Percentiles rank a stretch among this genome's conserved stretches.
Conservation (phyloP, 1,140 invertebrate genomes). For the Dendrolimus punctatus region DNA sequence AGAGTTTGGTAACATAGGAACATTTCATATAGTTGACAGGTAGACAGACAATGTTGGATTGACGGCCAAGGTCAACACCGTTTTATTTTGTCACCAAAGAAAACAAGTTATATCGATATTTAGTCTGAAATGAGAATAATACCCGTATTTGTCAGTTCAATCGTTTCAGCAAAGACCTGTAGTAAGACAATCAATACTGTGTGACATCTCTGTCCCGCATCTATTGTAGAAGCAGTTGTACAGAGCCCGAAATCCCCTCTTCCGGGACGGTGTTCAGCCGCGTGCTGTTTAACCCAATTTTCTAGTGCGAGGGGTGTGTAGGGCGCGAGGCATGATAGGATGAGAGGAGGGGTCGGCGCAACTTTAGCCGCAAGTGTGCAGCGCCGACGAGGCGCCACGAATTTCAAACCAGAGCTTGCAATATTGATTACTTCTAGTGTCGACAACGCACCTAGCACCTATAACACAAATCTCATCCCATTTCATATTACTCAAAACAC, state of each 20-base stretch:
- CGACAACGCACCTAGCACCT: conserved; percentile 12
- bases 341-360: conserved; percentile 35
- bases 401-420: conserved; percentile 63
- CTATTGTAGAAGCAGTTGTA: conserved; percentile 62
- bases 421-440: conserved; percentile 67
- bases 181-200: conserved; percentile 68
- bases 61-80: too few relatives aligned
- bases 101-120: too few relatives aligned
- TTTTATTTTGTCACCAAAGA: too few relatives aligned
- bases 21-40: too few relatives aligned
- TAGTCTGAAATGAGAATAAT: too few relatives aligned
- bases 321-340: conserved; percentile 38
- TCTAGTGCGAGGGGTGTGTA: conserved; percentile 57
- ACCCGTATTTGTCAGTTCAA: too few relatives aligned
- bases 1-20: too few relatives aligned
- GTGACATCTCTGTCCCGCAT: conserved; percentile 65
- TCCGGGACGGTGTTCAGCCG: conserved; percentile 58
- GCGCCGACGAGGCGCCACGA: conserved; percentile 48
- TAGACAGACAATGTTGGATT: too few relatives aligned
- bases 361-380: conserved; percentile 65
- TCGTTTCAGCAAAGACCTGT: conserved; percentile 7
- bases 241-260: conserved; percentile 64
- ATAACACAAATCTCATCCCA: conserved; percentile 2
- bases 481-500: neutral
- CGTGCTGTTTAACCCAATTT: conserved; percentile 70